Evolutionary conservation across 2,113 vertebrate genomes (phyloP).

Genomic region (Nibea albiflora): DNA sequence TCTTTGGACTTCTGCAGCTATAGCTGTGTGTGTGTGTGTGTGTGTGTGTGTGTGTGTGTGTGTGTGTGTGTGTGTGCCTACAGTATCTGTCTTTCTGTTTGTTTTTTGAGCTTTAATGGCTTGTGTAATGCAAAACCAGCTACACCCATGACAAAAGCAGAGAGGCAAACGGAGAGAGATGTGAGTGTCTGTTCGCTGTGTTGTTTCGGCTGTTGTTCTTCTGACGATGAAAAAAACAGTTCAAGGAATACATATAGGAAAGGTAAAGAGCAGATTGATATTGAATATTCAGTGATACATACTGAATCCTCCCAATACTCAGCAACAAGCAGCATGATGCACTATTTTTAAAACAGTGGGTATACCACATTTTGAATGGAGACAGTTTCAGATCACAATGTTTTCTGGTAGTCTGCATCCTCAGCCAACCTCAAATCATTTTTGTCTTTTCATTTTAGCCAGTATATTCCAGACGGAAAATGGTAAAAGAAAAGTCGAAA

Average conservation of each 20-base stretch:
- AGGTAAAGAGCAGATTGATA: neutral
- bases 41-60: constrained; percentile 10
- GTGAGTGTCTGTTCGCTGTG: neutral
- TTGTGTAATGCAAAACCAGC: constrained; percentile 36
- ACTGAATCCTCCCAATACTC: neutral
- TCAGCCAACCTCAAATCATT: neutral
- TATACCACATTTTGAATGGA: neutral
- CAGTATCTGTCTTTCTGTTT: neutral
- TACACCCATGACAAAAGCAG: neutral
- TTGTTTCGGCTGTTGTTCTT: neutral
- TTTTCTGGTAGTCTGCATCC: neutral
- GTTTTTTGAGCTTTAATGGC: constrained; percentile 32
- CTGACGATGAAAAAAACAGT: neutral
- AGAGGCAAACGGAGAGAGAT: neutral
- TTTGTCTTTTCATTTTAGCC: neutral
- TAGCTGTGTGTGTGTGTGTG: neutral
- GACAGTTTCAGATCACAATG: neutral
- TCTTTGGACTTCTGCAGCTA: constrained; percentile 30
- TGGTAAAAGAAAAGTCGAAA: no score
- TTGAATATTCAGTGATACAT: neutral
- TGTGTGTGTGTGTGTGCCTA: constrained; percentile 8
- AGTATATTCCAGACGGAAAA: neutral
- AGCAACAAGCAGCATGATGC: neutral
- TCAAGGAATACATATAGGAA: neutral
- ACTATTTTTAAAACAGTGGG: neutral